A percentile compares a stretch with the other conserved stretches of the same genome.
Conservation (phyloP, 1,140 invertebrate genomes). For the Colletes latitarsis region DNA sequence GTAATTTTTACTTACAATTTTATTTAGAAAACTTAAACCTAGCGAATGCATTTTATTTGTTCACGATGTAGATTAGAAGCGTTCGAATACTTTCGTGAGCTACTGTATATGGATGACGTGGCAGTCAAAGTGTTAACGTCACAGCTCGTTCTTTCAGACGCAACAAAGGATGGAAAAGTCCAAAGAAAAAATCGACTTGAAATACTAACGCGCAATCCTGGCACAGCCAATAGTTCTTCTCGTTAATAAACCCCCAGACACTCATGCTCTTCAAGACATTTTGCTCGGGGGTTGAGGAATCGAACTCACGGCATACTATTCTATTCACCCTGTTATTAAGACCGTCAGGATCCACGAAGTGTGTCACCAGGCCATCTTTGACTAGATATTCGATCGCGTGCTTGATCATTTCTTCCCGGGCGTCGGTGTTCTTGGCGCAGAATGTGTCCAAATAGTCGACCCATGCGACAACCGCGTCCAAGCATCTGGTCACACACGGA, state of each 20-base stretch:
- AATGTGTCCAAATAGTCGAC: constrained; percentile 34
- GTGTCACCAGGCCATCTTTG: constrained; percentile 61
- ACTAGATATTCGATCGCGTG: constrained; percentile 58
- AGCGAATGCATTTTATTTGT: no score
- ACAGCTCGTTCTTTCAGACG: no score
- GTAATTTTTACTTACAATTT: no score
- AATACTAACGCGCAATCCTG: constrained; percentile 35
- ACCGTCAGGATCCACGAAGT: constrained; percentile 65
- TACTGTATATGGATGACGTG: no score
- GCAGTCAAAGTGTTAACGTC: no score
- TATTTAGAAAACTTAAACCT: no score
- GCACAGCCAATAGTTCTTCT: constrained; percentile 65
- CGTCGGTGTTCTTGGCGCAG: constrained; percentile 27
- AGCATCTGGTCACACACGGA: constrained; percentile 58
- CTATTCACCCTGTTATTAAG: constrained; percentile 65
- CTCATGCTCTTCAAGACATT: constrained; percentile 49
- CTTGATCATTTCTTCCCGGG: constrained; percentile 46
- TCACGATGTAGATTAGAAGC: no score
- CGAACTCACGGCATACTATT: constrained; percentile 58
- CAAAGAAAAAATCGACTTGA: no score
- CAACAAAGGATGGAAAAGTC: no score
- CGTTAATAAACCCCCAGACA: constrained; percentile 66
- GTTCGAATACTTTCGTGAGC: no score
- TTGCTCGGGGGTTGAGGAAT: constrained; percentile 55
- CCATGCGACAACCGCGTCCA: constrained; percentile 48